phyloP scores from a whole-genome alignment of 2,888 invertebrate species.

The Monopis laevigella region DNA sequence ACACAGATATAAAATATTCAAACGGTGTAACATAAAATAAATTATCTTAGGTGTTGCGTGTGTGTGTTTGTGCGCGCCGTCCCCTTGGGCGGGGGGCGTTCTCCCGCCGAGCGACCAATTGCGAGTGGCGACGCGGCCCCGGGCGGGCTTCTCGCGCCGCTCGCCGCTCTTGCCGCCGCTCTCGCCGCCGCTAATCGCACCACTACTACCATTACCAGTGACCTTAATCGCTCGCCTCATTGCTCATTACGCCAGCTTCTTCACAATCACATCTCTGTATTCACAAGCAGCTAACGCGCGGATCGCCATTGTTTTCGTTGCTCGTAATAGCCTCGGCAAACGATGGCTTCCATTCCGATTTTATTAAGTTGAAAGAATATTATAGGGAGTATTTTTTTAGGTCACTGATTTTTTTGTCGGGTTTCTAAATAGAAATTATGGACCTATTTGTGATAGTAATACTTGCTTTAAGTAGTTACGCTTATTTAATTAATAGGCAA shows the following conservation, averaged over 20 bases:
- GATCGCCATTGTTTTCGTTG: too few relatives aligned
- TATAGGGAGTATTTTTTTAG: too few relatives aligned
- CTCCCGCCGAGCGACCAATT: conserved; percentile 55
- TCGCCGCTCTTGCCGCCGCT: conserved; percentile 19
- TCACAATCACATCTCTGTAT: conserved; percentile 2
- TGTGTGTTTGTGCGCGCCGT: conserved; percentile 53
- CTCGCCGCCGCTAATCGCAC: neutral
- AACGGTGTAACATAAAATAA: conserved; percentile 68
- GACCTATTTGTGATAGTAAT: too few relatives aligned
- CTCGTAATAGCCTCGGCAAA: too few relatives aligned
- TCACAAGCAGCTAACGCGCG: conserved; percentile 1
- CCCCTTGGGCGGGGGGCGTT: conserved; percentile 49
- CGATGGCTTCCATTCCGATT: too few relatives aligned
- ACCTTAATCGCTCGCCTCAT: conserved; percentile 6
- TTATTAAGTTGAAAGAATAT: too few relatives aligned
- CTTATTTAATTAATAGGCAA: too few relatives aligned
- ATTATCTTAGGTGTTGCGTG: conserved; percentile 61
- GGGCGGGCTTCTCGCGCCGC: conserved; percentile 41
- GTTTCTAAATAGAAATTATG: too few relatives aligned
- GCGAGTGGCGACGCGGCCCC: conserved; percentile 63
- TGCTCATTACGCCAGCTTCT: conserved; percentile 2
- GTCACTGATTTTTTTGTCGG: too few relatives aligned
- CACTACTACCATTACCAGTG: conserved; percentile 9
- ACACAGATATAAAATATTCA: conserved; percentile 68
- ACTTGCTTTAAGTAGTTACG: too few relatives aligned